Conservation (phyloP, 2,888 invertebrate species). For the Agonopterix arenella region DNA sequence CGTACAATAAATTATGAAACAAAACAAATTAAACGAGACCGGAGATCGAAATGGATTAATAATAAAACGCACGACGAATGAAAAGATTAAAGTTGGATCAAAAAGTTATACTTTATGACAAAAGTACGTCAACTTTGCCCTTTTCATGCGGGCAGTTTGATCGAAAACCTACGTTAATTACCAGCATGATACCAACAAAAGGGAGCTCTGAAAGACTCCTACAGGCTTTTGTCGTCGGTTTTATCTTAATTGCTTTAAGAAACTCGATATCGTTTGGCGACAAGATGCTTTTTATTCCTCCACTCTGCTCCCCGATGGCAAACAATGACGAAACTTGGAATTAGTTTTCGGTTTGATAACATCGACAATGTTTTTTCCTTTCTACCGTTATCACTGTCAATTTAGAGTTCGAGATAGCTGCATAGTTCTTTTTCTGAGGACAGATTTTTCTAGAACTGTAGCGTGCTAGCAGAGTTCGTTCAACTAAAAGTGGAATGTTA, state of each 20-base stretch:
- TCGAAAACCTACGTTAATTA: conserved; percentile 50
- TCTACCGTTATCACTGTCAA: conserved; percentile 40
- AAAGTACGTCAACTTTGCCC: background rate
- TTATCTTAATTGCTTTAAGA: conserved; percentile 74
- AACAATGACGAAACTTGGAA: conserved; percentile 70
- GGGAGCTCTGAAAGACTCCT: conserved; percentile 34
- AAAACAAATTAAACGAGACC: background rate
- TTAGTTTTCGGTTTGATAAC: conserved; percentile 68
- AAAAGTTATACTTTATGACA: background rate
- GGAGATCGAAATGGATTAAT: background rate
- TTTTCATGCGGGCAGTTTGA: conserved; percentile 37
- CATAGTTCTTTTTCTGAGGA: conserved; percentile 10
- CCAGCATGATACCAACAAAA: conserved; percentile 43
- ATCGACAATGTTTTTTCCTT: conserved; percentile 37
- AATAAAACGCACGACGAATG: too few species aligned
- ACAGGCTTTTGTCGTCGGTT: conserved; percentile 60
- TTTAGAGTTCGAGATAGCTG: conserved; percentile 19
- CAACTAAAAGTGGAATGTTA: too few species aligned
- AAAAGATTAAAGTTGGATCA: background rate
- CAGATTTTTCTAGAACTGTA: conserved; percentile 40
- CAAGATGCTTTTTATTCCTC: conserved; percentile 69
- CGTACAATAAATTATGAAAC: too few species aligned
- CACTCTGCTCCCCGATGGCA: conserved; percentile 47
- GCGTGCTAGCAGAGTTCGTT: conserved; percentile 32
- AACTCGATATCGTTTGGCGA: conserved; percentile 71